Percentiles rank a stretch among this genome's conserved stretches.
Conservation (phyloP, 92 coral and sea anemone species). For the Nematostella vectensis region DNA sequence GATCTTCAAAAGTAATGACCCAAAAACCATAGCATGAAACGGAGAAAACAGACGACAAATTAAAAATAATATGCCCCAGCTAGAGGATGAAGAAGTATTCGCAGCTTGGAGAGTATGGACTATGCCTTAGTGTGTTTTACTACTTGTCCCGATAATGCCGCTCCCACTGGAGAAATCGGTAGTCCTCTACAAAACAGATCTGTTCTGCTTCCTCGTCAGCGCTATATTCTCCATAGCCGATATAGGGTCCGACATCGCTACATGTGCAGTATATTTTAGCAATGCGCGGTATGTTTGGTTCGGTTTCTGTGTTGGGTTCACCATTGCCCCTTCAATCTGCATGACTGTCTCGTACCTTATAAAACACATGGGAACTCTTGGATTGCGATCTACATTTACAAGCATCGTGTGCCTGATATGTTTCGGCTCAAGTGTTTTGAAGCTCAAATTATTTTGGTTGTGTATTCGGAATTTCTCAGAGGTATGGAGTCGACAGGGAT, state of each 20-base stretch:
- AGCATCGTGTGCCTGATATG: slow-evolving; percentile 24
- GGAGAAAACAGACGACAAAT: too few relatives aligned
- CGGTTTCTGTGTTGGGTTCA: slow-evolving; percentile 51
- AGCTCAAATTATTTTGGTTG: slow-evolving; percentile 37
- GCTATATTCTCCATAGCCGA: slow-evolving; percentile 40
- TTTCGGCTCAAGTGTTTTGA: slow-evolving; percentile 52
- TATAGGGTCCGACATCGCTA: slow-evolving; percentile 51
- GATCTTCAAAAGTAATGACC: too few relatives aligned
- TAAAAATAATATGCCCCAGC: too few relatives aligned
- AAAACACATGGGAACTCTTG: slow-evolving; percentile 16
- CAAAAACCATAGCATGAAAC: too few relatives aligned
- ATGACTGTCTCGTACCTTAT: slow-evolving; percentile 35
- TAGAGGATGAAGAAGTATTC: too few relatives aligned
- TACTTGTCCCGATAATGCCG: too few relatives aligned
- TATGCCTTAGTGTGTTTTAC: too few relatives aligned
- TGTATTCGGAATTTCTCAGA: slow-evolving; percentile 46
- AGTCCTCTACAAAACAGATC: slow-evolving; percentile 30
- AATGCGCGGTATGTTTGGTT: slow-evolving; percentile 30
- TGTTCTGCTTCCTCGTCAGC: slow-evolving; percentile 36
- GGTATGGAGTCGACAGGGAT: slow-evolving; percentile 42
- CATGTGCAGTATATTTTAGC: slow-evolving; percentile 36
- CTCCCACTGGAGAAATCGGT: slow-evolving; percentile 21
- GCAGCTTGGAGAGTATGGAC: too few relatives aligned
- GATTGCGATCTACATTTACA: not conserved
- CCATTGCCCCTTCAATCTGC: slow-evolving; percentile 38